A percentile compares a stretch with the other conserved stretches of the same genome.
Conservation (phyloP, 2,888 invertebrate genomes). For the Drosophila melanocephala region DNA sequence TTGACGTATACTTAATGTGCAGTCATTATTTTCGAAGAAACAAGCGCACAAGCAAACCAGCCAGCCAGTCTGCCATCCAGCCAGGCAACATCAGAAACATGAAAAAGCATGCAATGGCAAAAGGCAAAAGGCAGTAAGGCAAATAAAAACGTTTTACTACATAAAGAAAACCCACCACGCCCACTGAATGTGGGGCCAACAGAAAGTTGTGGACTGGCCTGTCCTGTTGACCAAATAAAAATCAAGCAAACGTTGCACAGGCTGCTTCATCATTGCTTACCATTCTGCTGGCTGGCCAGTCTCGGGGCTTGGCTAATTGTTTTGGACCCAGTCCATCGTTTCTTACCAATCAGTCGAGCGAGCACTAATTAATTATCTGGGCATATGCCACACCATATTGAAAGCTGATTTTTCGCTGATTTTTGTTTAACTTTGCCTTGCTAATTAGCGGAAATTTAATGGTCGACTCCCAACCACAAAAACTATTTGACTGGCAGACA, state of each 20-base stretch:
- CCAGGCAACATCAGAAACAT: constrained; percentile 41
- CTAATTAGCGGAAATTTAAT: constrained; percentile 62
- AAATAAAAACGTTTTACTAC: constrained; percentile 60
- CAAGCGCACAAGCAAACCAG: constrained; percentile 65
- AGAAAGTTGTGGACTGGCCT: constrained; percentile 24
- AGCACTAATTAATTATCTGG: constrained; percentile 70
- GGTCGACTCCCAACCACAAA: constrained; percentile 15
- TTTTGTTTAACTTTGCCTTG: constrained; percentile 63
- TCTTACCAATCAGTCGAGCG: constrained; percentile 63
- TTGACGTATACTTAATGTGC: constrained; percentile 77
- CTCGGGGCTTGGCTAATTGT: constrained; percentile 61
- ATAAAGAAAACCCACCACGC: constrained; percentile 41
- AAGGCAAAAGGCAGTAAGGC: constrained; percentile 56
- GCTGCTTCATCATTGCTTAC: constrained; percentile 47
- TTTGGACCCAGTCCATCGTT: constrained; percentile 48
- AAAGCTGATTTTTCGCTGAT: constrained; percentile 67
- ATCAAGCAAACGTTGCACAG: constrained; percentile 43
- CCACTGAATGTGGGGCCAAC: constrained; percentile 32
- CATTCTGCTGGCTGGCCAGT: constrained; percentile 38
- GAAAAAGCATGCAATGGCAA: constrained; percentile 5
- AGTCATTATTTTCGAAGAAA: constrained; percentile 79
- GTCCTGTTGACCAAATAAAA: constrained; percentile 44
- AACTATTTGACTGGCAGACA: constrained; percentile 10
- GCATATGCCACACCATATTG: constrained; percentile 65
- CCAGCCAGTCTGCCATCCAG: constrained; percentile 24